Percentiles rank a stretch among this genome's conserved stretches.
Evolutionary conservation across 2,797 vertebrate species (phyloP).

Genomic region (Taeniopygia guttata): DNA sequence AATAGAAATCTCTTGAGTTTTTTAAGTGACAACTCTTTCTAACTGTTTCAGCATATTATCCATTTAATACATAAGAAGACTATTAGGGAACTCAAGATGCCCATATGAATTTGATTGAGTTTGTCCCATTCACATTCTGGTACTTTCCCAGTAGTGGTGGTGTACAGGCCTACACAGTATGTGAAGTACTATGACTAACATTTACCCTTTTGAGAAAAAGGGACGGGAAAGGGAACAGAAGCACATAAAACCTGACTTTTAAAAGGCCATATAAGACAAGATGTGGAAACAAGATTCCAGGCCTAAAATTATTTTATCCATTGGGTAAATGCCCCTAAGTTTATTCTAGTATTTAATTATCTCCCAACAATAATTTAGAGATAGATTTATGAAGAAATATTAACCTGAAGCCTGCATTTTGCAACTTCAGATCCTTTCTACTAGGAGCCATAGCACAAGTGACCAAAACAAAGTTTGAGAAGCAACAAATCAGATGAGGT

Average conservation of each 20-base stretch:
- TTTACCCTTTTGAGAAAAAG: background rate
- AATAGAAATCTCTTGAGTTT: background rate
- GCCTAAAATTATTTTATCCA: background rate
- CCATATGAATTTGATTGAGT: background rate
- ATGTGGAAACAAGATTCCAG: background rate
- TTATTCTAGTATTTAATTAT: background rate
- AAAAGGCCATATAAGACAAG: background rate
- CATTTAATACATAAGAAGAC: background rate
- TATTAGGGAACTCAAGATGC: background rate
- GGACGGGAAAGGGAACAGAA: background rate
- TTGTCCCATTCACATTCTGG: background rate
- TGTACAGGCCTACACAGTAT: background rate
- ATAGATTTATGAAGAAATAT: background rate
- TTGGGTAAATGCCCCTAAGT: background rate
- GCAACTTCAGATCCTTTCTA: background rate
- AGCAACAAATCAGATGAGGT: background rate
- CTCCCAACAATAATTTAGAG: background rate
- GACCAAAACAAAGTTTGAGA: background rate
- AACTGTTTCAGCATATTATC: background rate
- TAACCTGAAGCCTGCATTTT: background rate
- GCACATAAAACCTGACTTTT: background rate
- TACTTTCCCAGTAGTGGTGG: background rate
- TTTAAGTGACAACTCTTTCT: background rate
- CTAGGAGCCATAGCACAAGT: background rate
- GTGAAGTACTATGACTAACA: background rate